Percentiles rank a stretch among this genome's conserved stretches.
Evolutionary conservation across 2,888 invertebrate species (phyloP).

Genomic region (Autographa pulchrina): DNA sequence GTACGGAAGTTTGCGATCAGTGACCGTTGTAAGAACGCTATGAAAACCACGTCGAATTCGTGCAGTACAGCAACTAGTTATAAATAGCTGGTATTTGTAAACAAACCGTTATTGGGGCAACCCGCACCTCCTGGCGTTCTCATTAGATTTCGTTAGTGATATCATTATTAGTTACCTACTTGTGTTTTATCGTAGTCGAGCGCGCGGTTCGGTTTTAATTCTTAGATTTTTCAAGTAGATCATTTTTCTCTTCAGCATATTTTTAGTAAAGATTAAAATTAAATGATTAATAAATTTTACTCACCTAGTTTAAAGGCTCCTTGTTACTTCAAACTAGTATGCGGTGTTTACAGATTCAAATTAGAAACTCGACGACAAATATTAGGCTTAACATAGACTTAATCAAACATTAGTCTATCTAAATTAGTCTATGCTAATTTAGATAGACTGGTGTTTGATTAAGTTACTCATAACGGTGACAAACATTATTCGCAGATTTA

Average conservation of each 20-base stretch:
- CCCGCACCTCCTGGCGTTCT: conserved; percentile 37
- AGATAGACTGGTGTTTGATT: too few species aligned
- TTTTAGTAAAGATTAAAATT: too few species aligned
- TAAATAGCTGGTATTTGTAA: conserved; percentile 62
- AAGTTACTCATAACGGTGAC: too few species aligned
- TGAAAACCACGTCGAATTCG: conserved; percentile 30
- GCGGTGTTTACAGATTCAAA: too few species aligned
- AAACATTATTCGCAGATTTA: neutral
- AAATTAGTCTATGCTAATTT: too few species aligned
- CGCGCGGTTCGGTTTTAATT: neutral
- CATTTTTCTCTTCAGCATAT: too few species aligned
- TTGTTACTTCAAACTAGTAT: too few species aligned
- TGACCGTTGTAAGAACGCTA: conserved; percentile 19
- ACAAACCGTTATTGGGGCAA: conserved; percentile 60
- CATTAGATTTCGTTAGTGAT: conserved; percentile 50
- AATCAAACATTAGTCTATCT: neutral
- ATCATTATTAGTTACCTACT: conserved; percentile 41
- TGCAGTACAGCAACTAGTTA: conserved; percentile 48
- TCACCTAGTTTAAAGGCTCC: too few species aligned
- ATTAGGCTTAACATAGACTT: too few species aligned
- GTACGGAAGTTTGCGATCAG: neutral
- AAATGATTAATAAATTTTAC: too few species aligned
- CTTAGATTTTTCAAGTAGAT: neutral
- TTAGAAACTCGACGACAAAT: too few species aligned
- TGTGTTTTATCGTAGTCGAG: neutral